Evolutionary conservation across 2,113 vertebrate genomes (phyloP).

Genomic region (Erpornis zantholeuca): DNA sequence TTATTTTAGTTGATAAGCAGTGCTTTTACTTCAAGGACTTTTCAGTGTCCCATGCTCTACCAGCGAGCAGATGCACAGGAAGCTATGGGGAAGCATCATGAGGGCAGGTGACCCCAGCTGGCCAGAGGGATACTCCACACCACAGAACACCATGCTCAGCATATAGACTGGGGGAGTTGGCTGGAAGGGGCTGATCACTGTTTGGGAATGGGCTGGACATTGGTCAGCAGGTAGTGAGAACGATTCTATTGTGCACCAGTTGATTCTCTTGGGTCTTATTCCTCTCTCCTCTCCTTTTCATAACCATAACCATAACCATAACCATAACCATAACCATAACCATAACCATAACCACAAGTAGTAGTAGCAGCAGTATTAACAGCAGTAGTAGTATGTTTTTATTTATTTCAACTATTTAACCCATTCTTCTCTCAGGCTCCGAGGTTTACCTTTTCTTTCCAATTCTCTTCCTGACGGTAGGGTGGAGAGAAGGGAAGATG

Average conservation of each 20-base stretch:
- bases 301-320: not conserved
- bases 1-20: not conserved
- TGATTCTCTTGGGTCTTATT: not conserved
- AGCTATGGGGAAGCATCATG: not conserved
- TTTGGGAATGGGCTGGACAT: not conserved
- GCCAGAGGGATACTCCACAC: not conserved
- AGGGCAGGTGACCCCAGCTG: not conserved
- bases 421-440: not conserved
- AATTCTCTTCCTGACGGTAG: fast-evolving
- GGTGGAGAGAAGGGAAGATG: not conserved
- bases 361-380: not conserved
- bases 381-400: not conserved
- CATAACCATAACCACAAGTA: not conserved
- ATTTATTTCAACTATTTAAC: not conserved
- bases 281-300: not conserved
- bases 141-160: not conserved
- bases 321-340: not conserved
- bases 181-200: not conserved
- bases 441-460: not conserved
- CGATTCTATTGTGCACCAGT: not conserved
- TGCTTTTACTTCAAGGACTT: not conserved
- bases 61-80: not conserved
- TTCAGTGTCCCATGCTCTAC: not conserved
- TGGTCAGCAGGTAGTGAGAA: not conserved
- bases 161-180: not conserved